Percentiles rank a stretch among this genome's conserved stretches.
Evolutionary conservation across 2,113 vertebrate genomes (phyloP).

Genomic region (Sinocyclocheilus maitianheensis): DNA sequence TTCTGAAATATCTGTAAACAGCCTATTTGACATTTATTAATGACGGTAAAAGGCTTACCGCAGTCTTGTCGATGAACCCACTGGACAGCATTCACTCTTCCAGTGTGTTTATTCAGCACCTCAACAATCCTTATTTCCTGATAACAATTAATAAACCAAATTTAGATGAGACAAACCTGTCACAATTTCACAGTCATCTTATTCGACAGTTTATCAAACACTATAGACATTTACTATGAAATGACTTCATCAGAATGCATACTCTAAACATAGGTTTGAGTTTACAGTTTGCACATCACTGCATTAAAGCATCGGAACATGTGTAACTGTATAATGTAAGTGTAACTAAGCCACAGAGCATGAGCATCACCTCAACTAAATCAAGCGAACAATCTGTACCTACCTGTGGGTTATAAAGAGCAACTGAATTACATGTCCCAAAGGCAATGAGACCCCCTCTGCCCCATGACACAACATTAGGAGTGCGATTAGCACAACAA

Average conservation of each 20-base stretch:
- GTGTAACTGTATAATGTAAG: background rate
- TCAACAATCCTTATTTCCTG: slow-evolving; percentile 66
- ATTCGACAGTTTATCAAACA: background rate
- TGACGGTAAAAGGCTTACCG: slow-evolving; percentile 76
- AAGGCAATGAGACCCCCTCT: slow-evolving; percentile 81
- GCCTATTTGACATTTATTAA: background rate
- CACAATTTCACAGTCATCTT: background rate
- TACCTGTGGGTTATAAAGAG: slow-evolving; percentile 88
- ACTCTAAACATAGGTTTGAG: background rate
- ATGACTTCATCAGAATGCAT: background rate
- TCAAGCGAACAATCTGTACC: background rate
- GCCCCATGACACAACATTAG: slow-evolving; percentile 83
- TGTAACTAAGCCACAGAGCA: background rate
- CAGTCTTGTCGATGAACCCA: slow-evolving; percentile 82
- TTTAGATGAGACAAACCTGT: background rate
- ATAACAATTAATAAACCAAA: slow-evolving; percentile 62
- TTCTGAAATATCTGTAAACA: background rate
- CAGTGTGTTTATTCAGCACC: slow-evolving; percentile 85
- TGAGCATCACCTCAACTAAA: background rate
- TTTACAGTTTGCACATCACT: background rate
- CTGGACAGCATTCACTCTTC: slow-evolving; percentile 85
- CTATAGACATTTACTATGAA: background rate
- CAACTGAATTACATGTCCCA: slow-evolving; percentile 84
- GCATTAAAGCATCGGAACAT: background rate
- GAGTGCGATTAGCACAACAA: slow-evolving; percentile 85